Percentiles rank a stretch among this genome's conserved stretches.
These are phyloP conservation scores for Halcyon badia DNA, from an alignment of 2,797 vertebrate genomes.

Conservation along the genomic window DNA sequence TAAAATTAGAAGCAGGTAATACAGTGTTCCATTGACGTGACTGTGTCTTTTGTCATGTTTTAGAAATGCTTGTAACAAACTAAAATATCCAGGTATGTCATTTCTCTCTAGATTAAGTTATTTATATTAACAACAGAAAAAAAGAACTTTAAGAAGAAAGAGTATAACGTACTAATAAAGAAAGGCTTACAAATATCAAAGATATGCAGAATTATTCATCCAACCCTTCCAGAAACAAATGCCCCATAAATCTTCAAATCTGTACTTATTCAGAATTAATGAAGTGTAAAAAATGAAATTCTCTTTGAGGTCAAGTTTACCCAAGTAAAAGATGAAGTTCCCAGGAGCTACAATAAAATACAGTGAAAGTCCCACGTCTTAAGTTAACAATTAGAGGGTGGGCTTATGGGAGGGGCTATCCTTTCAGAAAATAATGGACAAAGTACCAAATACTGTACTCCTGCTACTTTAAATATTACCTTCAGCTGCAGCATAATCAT, in stretches of 20 bases:
- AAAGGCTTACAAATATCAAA: slow-evolving; percentile 4
- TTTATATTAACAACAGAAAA: neutral
- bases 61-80: slow-evolving; percentile 12
- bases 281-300: neutral
- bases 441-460: neutral
- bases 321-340: neutral
- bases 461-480: neutral
- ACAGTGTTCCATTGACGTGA: neutral
- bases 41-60: neutral
- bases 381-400: neutral
- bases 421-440: neutral
- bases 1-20: neutral
- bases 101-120: neutral
- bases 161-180: neutral
- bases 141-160: neutral
- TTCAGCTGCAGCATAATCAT: neutral
- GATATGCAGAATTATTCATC: neutral
- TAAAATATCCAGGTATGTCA: neutral
- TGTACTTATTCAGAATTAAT: slow-evolving; percentile 11
- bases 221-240: neutral
- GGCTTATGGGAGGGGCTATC: neutral
- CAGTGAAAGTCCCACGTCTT: neutral
- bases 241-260: neutral
- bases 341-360: neutral
- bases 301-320: slow-evolving; percentile 3